A percentile compares a stretch with the other conserved stretches of the same genome.
Conservation (phyloP, 2,113 vertebrate species). For the Trinectes maculatus region DNA sequence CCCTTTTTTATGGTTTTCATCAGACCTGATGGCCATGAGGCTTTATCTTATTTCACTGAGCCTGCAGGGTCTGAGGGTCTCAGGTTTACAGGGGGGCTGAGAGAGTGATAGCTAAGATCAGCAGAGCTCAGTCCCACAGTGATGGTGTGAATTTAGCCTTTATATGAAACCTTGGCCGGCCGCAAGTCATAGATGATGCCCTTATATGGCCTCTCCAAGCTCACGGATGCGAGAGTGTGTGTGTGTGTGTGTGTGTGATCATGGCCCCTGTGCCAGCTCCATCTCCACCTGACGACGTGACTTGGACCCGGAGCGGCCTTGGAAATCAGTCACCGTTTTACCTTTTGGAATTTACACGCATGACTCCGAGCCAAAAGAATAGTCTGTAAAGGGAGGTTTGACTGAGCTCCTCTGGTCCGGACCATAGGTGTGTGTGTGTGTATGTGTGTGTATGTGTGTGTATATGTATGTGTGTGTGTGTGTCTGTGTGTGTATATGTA, state of each 20-base stretch:
- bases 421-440: slow-evolving; percentile 32
- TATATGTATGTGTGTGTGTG: not conserved
- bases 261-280: slow-evolving; percentile 29
- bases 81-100: slow-evolving; percentile 32
- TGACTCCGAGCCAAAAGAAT: slow-evolving; percentile 23
- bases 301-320: slow-evolving; percentile 40
- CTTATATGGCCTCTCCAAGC: slow-evolving; percentile 66
- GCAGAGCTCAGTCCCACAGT: slow-evolving; percentile 16
- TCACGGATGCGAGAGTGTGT: slow-evolving; percentile 21
- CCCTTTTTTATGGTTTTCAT: slow-evolving; percentile 13
- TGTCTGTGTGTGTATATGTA: not conserved
- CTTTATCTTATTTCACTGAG: slow-evolving; percentile 21
- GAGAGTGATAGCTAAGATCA: slow-evolving; percentile 40
- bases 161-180: slow-evolving; percentile 57
- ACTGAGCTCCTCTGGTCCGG: slow-evolving; percentile 34
- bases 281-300: slow-evolving; percentile 43
- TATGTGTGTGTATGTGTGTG: not conserved
- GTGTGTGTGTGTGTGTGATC: slow-evolving; percentile 15
- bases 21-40: not conserved
- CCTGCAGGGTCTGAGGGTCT: too few species aligned
- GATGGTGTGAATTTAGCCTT: slow-evolving; percentile 53
- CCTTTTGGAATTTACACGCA: slow-evolving; percentile 51
- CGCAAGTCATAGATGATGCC: slow-evolving; percentile 50
- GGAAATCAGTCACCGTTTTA: slow-evolving; percentile 53
- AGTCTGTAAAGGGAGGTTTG: slow-evolving; percentile 31